phyloP scores from a whole-genome alignment of 2,888 invertebrate species.

The Hedya salicella region DNA sequence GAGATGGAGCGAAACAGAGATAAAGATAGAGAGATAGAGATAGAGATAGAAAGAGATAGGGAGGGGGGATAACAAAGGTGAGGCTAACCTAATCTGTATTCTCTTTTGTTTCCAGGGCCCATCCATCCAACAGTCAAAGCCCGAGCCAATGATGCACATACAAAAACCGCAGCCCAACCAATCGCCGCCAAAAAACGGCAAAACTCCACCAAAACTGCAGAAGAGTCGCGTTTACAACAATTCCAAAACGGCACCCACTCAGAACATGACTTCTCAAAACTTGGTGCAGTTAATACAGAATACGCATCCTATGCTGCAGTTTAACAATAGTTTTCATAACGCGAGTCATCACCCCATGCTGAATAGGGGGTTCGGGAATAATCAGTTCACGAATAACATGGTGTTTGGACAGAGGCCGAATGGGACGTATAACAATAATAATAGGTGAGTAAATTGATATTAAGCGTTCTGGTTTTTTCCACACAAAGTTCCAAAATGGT shows the following conservation, averaged over 20 bases:
- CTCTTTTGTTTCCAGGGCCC: slow-evolving; percentile 59
- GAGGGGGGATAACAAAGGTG: too few relatives aligned
- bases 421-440: slow-evolving; percentile 60
- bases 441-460: slow-evolving; percentile 53
- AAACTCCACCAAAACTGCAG: slow-evolving; percentile 50
- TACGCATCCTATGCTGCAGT: slow-evolving; percentile 78
- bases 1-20: too few relatives aligned
- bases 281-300: slow-evolving; percentile 77
- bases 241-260: slow-evolving; percentile 55
- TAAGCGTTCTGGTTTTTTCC: too few relatives aligned
- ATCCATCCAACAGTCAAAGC: slow-evolving; percentile 62
- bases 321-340: slow-evolving; percentile 73
- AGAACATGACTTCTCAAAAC: slow-evolving; percentile 67
- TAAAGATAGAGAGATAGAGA: too few relatives aligned
- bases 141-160: slow-evolving; percentile 41
- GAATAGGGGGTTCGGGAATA: slow-evolving; percentile 58
- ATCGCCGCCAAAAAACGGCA: slow-evolving; percentile 56
- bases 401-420: slow-evolving; percentile 66
- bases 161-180: slow-evolving; percentile 46
- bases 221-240: slow-evolving; percentile 70
- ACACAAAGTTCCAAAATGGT: too few relatives aligned
- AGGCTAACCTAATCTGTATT: background rate
- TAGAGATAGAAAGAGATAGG: too few relatives aligned
- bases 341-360: slow-evolving; percentile 77
- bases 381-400: slow-evolving; percentile 57